These are phyloP conservation scores for Haliclystus octoradiatus DNA, from an alignment of 30 jellyfish, hydroid and myxozoan species.

Conservation along the genomic window DNA sequence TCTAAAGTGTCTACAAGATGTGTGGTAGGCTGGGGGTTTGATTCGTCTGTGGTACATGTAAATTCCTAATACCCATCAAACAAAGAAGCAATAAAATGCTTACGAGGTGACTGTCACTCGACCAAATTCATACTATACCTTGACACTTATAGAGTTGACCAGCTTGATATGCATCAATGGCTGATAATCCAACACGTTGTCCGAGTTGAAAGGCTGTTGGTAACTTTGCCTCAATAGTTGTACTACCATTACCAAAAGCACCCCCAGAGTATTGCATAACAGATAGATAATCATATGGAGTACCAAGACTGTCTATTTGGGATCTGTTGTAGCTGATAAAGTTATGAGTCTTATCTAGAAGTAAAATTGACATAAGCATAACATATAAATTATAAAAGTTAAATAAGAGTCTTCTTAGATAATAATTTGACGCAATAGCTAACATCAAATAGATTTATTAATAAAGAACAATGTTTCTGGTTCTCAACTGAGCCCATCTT, in stretches of 20 bases:
- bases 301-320: slow-evolving; percentile 65
- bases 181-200: slow-evolving; percentile 72
- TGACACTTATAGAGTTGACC: slow-evolving; percentile 63
- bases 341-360: slow-evolving; percentile 52
- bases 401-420: too few species aligned
- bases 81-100: not conserved
- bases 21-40: not conserved
- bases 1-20: too few species aligned
- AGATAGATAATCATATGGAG: slow-evolving; percentile 64
- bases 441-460: too few species aligned
- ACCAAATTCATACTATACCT: slow-evolving; percentile 25
- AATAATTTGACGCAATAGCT: too few species aligned
- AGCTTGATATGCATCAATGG: slow-evolving; percentile 57
- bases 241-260: slow-evolving; percentile 73
- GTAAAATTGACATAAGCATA: too few species aligned
- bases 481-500: too few species aligned
- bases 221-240: slow-evolving; percentile 56
- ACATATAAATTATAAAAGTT: too few species aligned
- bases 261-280: slow-evolving; percentile 82
- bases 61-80: not conserved
- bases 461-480: too few species aligned
- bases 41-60: not conserved
- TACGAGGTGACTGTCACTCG: not conserved
- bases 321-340: slow-evolving; percentile 54
- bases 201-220: slow-evolving; percentile 72